Evolutionary conservation across 2,797 vertebrate species (phyloP), one percentile per base, ranked within the genome.

Genomic region (Fistularia commersonii): DNA sequence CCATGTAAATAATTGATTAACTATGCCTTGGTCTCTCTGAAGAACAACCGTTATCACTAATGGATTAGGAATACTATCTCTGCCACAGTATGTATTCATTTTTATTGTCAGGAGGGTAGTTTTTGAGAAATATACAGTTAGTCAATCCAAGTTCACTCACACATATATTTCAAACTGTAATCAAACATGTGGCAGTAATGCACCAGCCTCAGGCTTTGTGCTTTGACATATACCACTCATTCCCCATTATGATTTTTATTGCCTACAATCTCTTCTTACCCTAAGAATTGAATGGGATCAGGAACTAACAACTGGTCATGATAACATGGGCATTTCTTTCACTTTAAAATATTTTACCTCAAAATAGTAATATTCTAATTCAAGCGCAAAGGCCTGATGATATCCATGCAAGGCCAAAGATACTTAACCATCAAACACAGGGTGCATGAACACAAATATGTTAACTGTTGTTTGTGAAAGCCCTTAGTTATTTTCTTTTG

Each of bases 401-500:
- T 52, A 31, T 32, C 59, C 46, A 50, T n/a, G 11, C 23, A 62
- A 77, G 68, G 79, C 73, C 72, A 75, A 31, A 7, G 13, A 68
- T 59, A 72, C 58, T 64, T 36, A 52, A 37, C 37, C 46, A 54
- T 76, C 48, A 54, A 66, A 62, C 54, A 41, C 40, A 41, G 51
- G 11, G 32, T 10, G 15, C 2, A 12, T 14, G 11, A 40, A 48
- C 13, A 35, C 32, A 15, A 60, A 37, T 48, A 60, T 45, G 37
- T 54, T 50, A 35, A 42, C 47, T 54, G n/a, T 32, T 6, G 2
- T 53, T 42, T 32, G 32, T 42, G 67, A 76, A 78, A 69, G 51
- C 67, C 66, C 51, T 59, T 48, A 76, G 70, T 79, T 58, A 72
- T 70, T 78, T 72, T 50, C 13, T 63, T 64, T 74, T 70, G 74